These are phyloP conservation scores for Tortrix viridana DNA, from an alignment of 2,888 invertebrate species.

Conservation along the genomic window DNA sequence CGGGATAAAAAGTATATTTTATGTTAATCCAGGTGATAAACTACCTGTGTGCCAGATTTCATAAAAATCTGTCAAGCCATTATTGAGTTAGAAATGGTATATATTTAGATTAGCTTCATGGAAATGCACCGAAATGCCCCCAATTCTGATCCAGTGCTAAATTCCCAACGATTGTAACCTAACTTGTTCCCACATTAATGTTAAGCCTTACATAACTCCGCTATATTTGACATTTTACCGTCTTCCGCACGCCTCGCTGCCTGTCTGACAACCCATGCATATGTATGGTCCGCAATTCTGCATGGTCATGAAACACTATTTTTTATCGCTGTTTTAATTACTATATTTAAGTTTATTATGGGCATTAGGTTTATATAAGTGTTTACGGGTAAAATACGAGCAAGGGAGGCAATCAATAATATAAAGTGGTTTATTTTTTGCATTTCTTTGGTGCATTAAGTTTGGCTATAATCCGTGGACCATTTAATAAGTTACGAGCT, in stretches of 20 bases:
- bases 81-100: too few relatives aligned
- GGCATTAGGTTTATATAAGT: conserved; percentile 12
- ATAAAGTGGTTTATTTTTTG: too few relatives aligned
- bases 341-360: conserved; percentile 8
- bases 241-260: neutral
- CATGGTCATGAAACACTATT: neutral
- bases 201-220: neutral
- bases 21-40: too few relatives aligned
- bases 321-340: conserved; percentile 6
- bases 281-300: neutral
- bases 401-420: too few relatives aligned
- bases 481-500: too few relatives aligned
- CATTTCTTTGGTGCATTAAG: too few relatives aligned
- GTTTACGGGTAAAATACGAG: neutral
- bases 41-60: too few relatives aligned
- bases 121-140: too few relatives aligned
- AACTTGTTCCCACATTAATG: neutral
- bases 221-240: conserved; percentile 5
- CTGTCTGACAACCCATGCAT: neutral
- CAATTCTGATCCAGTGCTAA: neutral
- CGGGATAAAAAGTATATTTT: too few relatives aligned
- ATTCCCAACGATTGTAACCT: neutral
- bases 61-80: too few relatives aligned
- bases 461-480: too few relatives aligned
- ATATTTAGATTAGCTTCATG: too few relatives aligned